Conservation (phyloP, 2,888 invertebrate genomes). For the Eristalinus sepulchralis region DNA sequence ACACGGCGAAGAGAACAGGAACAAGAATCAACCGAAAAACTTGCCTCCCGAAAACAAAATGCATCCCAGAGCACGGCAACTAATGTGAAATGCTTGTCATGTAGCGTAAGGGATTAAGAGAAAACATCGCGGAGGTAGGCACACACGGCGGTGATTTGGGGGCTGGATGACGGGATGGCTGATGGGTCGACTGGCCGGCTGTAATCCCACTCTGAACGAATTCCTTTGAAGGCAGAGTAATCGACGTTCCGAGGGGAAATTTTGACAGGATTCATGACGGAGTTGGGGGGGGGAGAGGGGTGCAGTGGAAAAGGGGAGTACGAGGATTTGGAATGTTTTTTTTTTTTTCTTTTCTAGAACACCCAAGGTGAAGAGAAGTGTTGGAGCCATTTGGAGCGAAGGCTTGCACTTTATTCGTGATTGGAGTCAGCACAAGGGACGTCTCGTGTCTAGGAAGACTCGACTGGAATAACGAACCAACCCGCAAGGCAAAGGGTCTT, state of each 20-base stretch:
- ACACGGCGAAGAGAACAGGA: too few relatives aligned
- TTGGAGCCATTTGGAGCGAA: too few relatives aligned
- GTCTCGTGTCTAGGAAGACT: too few relatives aligned
- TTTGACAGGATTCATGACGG: background rate
- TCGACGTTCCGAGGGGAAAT: background rate
- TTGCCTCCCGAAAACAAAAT: slow-evolving; percentile 57
- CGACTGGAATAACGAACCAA: too few relatives aligned
- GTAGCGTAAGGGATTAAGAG: slow-evolving; percentile 66
- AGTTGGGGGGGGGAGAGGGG: too few relatives aligned
- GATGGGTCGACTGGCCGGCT: background rate
- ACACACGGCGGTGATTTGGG: background rate
- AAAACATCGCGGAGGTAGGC: slow-evolving; percentile 38
- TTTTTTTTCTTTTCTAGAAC: too few relatives aligned
- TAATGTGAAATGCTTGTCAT: slow-evolving; percentile 72
- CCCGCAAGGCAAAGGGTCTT: too few relatives aligned
- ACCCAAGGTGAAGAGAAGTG: too few relatives aligned
- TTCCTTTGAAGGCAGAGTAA: background rate
- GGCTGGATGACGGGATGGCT: background rate
- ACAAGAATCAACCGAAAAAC: slow-evolving; percentile 59
- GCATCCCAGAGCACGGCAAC: slow-evolving; percentile 55
- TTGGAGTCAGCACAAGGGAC: too few relatives aligned
- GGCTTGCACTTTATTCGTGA: too few relatives aligned
- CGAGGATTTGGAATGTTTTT: too few relatives aligned
- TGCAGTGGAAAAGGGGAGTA: too few relatives aligned
- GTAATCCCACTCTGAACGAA: background rate